Conservation (phyloP, 2,888 invertebrate species). For the Temnothorax unifasciatus region DNA sequence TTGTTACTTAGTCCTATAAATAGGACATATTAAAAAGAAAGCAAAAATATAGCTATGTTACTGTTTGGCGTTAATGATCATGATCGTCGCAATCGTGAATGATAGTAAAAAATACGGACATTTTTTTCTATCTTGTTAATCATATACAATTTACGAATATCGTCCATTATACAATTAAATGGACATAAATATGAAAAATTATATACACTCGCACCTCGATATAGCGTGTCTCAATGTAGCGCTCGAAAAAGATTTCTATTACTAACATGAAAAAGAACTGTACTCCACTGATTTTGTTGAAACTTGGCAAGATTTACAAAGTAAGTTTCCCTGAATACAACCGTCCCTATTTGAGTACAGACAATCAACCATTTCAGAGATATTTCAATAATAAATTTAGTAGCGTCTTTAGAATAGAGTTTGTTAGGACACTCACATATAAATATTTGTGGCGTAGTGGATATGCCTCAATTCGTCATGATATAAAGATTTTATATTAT, state of each 20-base stretch:
- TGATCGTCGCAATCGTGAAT: slow-evolving; percentile 6
- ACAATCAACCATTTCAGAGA: too few relatives aligned
- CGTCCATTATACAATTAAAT: slow-evolving; percentile 18
- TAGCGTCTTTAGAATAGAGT: too few relatives aligned
- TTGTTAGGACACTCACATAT: too few relatives aligned
- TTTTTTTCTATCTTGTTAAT: slow-evolving; percentile 33
- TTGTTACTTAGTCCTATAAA: not conserved
- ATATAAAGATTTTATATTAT: too few relatives aligned
- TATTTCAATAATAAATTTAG: too few relatives aligned
- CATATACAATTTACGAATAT: slow-evolving; percentile 32
- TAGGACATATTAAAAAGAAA: slow-evolving; percentile 11
- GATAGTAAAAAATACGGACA: slow-evolving; percentile 36
- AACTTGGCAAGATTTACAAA: too few relatives aligned
- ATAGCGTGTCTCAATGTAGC: not conserved
- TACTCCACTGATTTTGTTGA: too few relatives aligned
- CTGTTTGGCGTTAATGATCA: not conserved
- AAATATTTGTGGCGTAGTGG: too few relatives aligned
- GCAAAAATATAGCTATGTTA: not conserved
- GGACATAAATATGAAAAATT: slow-evolving; percentile 38
- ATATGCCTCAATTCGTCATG: too few relatives aligned
- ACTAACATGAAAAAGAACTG: too few relatives aligned
- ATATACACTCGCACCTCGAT: slow-evolving; percentile 30
- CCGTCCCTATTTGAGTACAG: too few relatives aligned
- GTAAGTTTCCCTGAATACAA: too few relatives aligned
- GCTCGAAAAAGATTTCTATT: not conserved